Conservation (phyloP, 2,888 invertebrate genomes). For the Dolomedes plantarius region DNA sequence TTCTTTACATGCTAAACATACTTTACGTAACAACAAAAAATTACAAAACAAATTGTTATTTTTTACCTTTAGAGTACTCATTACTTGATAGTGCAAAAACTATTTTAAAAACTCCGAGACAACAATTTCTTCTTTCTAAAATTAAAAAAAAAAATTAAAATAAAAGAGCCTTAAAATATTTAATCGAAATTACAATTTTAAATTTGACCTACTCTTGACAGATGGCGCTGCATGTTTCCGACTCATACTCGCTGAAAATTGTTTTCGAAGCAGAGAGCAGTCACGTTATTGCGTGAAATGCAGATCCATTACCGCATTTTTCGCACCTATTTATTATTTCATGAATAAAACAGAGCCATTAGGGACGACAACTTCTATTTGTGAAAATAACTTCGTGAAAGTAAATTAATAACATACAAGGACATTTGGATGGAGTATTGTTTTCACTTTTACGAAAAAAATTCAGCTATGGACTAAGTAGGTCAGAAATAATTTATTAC, state of each 20-base stretch:
- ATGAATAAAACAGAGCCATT: background rate
- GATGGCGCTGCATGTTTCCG: background rate
- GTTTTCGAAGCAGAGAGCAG: background rate
- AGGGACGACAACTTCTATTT: background rate
- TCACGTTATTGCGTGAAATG: background rate
- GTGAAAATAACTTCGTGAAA: background rate
- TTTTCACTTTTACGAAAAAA: conserved; percentile 1
- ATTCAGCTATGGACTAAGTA: background rate
- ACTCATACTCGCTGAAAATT: background rate
- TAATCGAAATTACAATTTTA: too few relatives aligned
- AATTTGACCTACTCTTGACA: too few relatives aligned
- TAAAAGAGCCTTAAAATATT: too few relatives aligned
- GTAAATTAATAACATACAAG: background rate
- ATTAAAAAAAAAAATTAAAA: too few relatives aligned
- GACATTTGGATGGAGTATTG: background rate
- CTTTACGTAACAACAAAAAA: too few relatives aligned
- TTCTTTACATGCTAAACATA: too few relatives aligned
- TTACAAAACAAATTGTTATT: too few relatives aligned
- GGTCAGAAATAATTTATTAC: background rate
- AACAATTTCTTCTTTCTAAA: too few relatives aligned
- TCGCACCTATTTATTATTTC: background rate
- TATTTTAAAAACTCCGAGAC: too few relatives aligned
- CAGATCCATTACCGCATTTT: background rate
- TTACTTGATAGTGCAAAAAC: too few relatives aligned
- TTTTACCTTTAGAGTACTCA: too few relatives aligned